phyloP scores from a whole-genome alignment of 2,113 vertebrate species.

The Psammodynastes pulverulentus region DNA sequence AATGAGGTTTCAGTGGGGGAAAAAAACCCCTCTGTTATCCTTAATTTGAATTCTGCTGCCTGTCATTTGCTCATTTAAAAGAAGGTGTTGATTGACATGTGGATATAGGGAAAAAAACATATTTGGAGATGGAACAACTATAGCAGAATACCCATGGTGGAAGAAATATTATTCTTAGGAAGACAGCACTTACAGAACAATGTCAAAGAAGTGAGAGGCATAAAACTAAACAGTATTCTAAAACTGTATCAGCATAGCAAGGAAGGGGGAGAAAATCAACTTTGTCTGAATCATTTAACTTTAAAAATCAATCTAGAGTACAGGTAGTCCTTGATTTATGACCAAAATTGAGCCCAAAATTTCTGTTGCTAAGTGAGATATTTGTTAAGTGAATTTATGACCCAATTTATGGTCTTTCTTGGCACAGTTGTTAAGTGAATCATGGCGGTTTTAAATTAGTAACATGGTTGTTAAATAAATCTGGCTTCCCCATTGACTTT shows the following conservation, averaged over 20 bases:
- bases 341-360: neutral
- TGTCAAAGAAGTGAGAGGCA: conserved; percentile 58
- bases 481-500: neutral
- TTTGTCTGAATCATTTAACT: conserved; percentile 47
- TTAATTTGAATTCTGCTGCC: conserved; percentile 49
- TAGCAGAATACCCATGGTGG: conserved; percentile 54
- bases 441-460: neutral
- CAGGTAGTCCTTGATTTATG: neutral
- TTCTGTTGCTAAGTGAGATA: neutral
- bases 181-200: conserved; percentile 61
- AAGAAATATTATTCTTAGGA: conserved; percentile 51
- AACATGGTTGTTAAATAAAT: neutral
- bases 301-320: conserved; percentile 32
- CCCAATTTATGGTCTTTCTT: neutral
- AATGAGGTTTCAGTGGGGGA: conserved; percentile 40
- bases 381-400: neutral
- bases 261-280: conserved; percentile 53
- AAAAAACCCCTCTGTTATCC: conserved; percentile 31
- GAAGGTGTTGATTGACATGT: conserved; percentile 61
- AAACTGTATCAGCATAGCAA: conserved; percentile 31
- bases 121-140: conserved; percentile 53
- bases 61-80: conserved; percentile 53
- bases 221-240: conserved; percentile 55
- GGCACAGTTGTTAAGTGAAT: neutral
- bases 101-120: conserved; percentile 58